phyloP scores from a whole-genome alignment of 2,113 vertebrate genomes.

The Trichomycterus rosablanca region DNA sequence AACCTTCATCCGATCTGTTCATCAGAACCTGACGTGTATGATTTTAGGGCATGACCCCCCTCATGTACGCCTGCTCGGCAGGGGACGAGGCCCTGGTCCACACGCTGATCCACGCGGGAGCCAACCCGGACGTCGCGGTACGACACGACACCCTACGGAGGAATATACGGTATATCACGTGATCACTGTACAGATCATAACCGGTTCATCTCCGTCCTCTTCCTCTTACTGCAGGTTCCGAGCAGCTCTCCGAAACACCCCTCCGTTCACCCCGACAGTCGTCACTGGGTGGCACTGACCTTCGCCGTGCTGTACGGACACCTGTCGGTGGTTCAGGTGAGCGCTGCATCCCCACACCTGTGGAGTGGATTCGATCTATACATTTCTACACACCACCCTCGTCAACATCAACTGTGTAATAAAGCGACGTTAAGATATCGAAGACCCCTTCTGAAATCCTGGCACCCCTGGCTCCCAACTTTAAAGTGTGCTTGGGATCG shows the following conservation, averaged over 20 bases:
- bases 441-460: too few relatives aligned
- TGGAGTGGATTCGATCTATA: too few relatives aligned
- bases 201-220: not conserved
- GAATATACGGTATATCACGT: not conserved
- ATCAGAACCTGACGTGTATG: too few relatives aligned
- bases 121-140: constrained; percentile 72
- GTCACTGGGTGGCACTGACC: constrained; percentile 84
- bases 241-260: constrained; percentile 71
- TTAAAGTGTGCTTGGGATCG: too few relatives aligned
- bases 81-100: constrained; percentile 95
- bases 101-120: constrained; percentile 87
- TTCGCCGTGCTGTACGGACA: constrained; percentile 83
- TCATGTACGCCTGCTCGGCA: constrained; percentile 88
- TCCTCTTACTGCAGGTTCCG: constrained; percentile 70
- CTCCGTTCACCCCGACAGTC: constrained; percentile 81
- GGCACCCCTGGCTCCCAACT: too few relatives aligned
- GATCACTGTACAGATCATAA: too few relatives aligned
- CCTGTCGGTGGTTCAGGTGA: constrained; percentile 84
- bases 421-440: too few relatives aligned
- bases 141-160: not conserved
- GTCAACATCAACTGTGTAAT: too few relatives aligned
- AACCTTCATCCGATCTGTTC: too few relatives aligned
- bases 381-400: too few relatives aligned
- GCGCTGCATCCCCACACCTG: constrained; percentile 6
- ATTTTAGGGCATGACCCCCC: constrained; percentile 83